phyloP scores from a whole-genome alignment of 2,888 invertebrate genomes.

The Netelia fuscicornis region DNA sequence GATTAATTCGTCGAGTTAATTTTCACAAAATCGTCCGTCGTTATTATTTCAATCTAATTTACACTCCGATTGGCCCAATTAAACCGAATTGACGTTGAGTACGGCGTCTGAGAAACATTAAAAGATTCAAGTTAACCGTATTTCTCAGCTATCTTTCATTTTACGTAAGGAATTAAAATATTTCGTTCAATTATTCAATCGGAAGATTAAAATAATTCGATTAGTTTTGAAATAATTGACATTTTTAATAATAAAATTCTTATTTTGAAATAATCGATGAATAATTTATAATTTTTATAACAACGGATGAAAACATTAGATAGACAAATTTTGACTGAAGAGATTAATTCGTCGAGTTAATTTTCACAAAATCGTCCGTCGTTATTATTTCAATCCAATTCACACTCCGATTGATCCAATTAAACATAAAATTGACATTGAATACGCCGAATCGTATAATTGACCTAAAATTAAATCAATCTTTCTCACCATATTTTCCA shows the following conservation, averaged over 20 bases:
- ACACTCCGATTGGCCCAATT: neutral
- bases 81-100: neutral
- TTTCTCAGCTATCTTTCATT: conserved; percentile 3
- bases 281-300: no score
- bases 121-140: neutral
- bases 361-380: neutral
- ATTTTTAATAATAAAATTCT: no score
- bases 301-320: no score
- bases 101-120: conserved; percentile 4
- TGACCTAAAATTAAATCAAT: neutral
- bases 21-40: neutral
- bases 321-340: no score
- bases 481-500: neutral
- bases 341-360: neutral
- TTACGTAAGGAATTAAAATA: no score
- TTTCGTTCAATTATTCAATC: no score
- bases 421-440: neutral
- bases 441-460: neutral
- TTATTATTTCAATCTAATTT: neutral
- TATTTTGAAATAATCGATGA: no score
- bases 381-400: neutral
- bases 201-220: no score
- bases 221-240: no score
- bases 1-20: neutral
- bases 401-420: neutral